These are phyloP conservation scores for Drosophila algonquin DNA, from an alignment of 2,888 invertebrate genomes.

Conservation along the genomic window DNA sequence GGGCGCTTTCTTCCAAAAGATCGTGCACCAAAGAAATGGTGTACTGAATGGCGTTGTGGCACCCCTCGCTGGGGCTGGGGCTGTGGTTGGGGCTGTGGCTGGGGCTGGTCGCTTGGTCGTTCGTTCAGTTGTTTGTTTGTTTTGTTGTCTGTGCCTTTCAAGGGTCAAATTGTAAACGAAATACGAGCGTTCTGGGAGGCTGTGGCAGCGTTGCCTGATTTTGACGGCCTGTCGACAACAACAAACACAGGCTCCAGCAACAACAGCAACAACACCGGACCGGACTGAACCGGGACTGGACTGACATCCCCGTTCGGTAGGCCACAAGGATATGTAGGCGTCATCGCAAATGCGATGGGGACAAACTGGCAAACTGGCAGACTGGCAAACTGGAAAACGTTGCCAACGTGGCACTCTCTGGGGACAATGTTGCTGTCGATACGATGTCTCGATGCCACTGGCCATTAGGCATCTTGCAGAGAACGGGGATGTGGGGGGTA, in stretches of 20 bases:
- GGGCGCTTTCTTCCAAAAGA: too few species aligned
- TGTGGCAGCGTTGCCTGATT: slow-evolving; percentile 58
- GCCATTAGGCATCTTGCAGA: slow-evolving; percentile 20
- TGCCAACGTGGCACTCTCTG: slow-evolving; percentile 53
- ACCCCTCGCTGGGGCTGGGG: slow-evolving; percentile 11
- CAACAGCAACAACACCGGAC: neutral
- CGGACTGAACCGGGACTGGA: slow-evolving; percentile 12
- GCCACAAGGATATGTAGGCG: slow-evolving; percentile 67
- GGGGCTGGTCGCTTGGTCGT: neutral
- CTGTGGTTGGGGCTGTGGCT: neutral
- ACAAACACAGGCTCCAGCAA: slow-evolving; percentile 33
- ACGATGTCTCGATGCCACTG: slow-evolving; percentile 51
- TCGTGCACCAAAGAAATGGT: too few species aligned
- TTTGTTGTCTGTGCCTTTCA: slow-evolving; percentile 63
- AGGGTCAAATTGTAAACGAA: slow-evolving; percentile 78
- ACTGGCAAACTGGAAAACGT: slow-evolving; percentile 27
- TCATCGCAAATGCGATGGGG: slow-evolving; percentile 34
- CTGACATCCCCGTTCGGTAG: slow-evolving; percentile 28
- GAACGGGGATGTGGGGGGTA: neutral
- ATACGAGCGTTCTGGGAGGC: slow-evolving; percentile 67
- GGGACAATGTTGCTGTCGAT: slow-evolving; percentile 72
- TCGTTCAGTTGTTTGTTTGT: slow-evolving; percentile 26
- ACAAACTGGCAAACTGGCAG: slow-evolving; percentile 13
- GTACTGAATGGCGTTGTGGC: neutral
- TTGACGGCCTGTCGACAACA: slow-evolving; percentile 68